A percentile compares a stretch with the other conserved stretches of the same genome.
phyloP scores from a whole-genome alignment of 1,140 invertebrate species.

The Drosophila ironensis region DNA sequence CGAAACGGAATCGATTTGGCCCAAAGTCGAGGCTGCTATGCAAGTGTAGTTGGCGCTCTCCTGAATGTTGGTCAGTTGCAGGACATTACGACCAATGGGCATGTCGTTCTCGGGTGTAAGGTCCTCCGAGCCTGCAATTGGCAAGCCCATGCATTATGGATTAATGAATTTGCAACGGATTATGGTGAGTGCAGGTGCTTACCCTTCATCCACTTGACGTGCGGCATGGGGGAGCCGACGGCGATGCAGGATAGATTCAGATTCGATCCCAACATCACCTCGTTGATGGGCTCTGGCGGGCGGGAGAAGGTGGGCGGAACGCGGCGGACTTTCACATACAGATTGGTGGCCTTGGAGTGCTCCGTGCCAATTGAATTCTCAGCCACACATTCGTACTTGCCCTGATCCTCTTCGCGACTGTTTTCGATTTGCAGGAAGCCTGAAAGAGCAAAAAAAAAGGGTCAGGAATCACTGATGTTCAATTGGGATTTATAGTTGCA shows the following conservation, averaged over 20 bases:
- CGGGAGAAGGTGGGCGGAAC: constrained; percentile 97
- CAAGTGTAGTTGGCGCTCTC: constrained; percentile 98
- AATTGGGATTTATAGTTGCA: background rate
- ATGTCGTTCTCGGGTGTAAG: constrained; percentile 93
- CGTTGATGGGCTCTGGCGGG: constrained; percentile 90
- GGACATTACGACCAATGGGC: constrained; percentile 92
- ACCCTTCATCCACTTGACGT: constrained; percentile 97
- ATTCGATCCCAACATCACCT: constrained; percentile 94
- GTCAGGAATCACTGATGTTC: background rate
- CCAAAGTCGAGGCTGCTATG: constrained; percentile 95
- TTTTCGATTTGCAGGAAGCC: constrained; percentile 95
- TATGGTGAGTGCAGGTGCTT: background rate
- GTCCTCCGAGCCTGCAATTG: constrained; percentile 85
- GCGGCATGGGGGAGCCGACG: constrained; percentile 98
- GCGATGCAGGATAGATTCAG: constrained; percentile 98
- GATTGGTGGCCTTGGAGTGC: constrained; percentile 93
- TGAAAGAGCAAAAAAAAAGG: constrained; percentile 82
- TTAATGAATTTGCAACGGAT: background rate
- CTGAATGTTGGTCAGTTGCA: constrained; percentile 92
- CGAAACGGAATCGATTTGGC: constrained; percentile 93
- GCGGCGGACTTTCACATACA: constrained; percentile 97
- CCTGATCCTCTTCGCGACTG: constrained; percentile 94
- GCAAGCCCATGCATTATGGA: background rate
- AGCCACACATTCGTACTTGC: constrained; percentile 96
- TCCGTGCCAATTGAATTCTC: constrained; percentile 95